Base-by-base conservation (phyloP, 2,797 vertebrate genomes). In the Paramormyrops hopkinsi region DNA sequence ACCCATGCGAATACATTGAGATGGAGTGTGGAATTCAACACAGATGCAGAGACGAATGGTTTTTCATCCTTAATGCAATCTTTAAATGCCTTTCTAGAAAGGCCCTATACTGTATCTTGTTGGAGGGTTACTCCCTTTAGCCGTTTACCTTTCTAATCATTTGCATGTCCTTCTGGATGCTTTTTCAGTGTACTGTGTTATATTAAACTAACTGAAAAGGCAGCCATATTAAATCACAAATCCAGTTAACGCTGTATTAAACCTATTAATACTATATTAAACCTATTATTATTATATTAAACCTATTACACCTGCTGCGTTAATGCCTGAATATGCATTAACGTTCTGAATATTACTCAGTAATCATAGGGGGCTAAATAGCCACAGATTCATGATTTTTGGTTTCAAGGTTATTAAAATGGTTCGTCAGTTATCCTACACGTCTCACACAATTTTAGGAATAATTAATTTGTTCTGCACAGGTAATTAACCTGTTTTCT, bases 1-100 rank as follows among this genome's bases (percentile, higher is more conserved):
- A 96, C 93, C 94, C 93, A 92, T 95, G 94, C 95, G 96, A 96
- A 96, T 96, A 96, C 96, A 96, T 96, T 96, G 95, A 96, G 96
- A 96, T 96, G 94, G 95, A 96, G 95, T 95, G 95, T 95, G 93
- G 95, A 96, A 96, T 96, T 96, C 95, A 95, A 95, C 95, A 95
- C 95, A 95, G 93, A 96, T 96, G 95, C 95, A 95, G 95, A 95
- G 94, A 94, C 94, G 95, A 96, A 96, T 96, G 95, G 94, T 95
- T 96, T 93, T 96, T 95, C 93, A 95, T 94, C 93, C 91, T 94
- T 95, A 95, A 95, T 95, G 93, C 91, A 95, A 95, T 95, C 94
- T 95, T 95, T 95, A 95, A 95, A 94, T 88, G 93, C 89, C 91
- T 92, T 90, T 91, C 91, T 89, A 90, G 88, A 90, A 88, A 79